phyloP scores from a whole-genome alignment of 2,888 invertebrate genomes.

The Ashinkailepas kermadecensis region DNA sequence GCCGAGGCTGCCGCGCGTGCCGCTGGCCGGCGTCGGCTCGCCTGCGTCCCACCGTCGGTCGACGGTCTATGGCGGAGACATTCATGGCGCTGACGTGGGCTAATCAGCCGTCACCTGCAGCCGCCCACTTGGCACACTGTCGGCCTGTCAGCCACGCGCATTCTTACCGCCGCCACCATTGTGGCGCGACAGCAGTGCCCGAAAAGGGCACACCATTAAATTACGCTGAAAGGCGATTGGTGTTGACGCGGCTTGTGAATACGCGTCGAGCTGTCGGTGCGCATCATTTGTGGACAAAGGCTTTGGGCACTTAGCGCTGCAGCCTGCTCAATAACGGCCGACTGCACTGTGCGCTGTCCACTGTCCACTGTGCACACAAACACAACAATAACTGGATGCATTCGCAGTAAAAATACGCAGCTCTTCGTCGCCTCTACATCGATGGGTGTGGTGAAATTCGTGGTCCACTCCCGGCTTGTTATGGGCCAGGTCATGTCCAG shows the following conservation, averaged over 20 bases:
- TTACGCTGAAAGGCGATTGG: background rate
- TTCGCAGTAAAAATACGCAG: background rate
- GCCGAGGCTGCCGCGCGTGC: background rate
- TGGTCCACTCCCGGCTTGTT: no score
- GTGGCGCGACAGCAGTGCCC: background rate
- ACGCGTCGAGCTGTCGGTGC: background rate
- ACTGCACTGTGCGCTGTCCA: no score
- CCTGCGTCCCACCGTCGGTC: background rate
- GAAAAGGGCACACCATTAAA: slow-evolving; percentile 2
- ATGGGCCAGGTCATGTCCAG: no score
- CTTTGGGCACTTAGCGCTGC: background rate
- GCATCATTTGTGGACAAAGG: background rate
- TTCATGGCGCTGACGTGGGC: background rate
- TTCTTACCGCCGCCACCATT: background rate
- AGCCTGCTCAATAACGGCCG: background rate
- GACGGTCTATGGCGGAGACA: background rate
- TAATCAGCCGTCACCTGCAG: background rate
- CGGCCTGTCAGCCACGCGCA: background rate
- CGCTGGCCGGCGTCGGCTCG: background rate
- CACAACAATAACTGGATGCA: background rate
- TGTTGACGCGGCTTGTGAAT: background rate
- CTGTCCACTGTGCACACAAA: no score
- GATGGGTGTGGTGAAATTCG: no score
- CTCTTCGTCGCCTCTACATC: no score
- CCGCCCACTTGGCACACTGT: background rate